These are phyloP conservation scores for Balaeniceps rex DNA, from an alignment of 2,113 vertebrate genomes.

Conservation along the genomic window DNA sequence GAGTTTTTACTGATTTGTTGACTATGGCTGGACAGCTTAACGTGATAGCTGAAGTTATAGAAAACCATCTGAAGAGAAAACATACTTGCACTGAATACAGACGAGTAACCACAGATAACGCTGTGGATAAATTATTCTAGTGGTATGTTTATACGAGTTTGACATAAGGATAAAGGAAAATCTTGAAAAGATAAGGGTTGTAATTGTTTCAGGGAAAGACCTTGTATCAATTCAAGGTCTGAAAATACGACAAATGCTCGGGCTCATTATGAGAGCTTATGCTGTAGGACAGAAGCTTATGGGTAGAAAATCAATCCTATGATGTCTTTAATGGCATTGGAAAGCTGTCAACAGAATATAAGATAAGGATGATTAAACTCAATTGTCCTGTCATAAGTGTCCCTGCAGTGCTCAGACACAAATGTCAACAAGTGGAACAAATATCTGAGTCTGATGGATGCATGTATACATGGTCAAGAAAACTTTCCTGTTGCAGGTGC, in stretches of 20 bases:
- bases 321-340: not conserved
- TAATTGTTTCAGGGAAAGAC: slow-evolving; percentile 21
- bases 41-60: not conserved
- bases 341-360: not conserved
- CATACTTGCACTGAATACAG: not conserved
- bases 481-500: not conserved
- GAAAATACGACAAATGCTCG: not conserved
- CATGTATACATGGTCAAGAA: not conserved
- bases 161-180: not conserved
- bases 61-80: not conserved
- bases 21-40: not conserved
- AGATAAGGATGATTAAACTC: not conserved
- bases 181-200: not conserved
- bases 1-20: not conserved
- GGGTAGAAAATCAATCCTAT: slow-evolving; percentile 29
- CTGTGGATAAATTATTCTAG: not conserved
- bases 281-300: not conserved
- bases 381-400: not conserved
- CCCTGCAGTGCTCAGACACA: not conserved
- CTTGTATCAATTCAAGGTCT: not conserved
- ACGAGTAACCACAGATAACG: not conserved
- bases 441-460: not conserved
- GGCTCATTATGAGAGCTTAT: slow-evolving; percentile 16
- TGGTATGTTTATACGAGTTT: not conserved
- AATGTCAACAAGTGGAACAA: not conserved